Conservation (phyloP, 2,113 vertebrate genomes). For the Oriolus oriolus region DNA sequence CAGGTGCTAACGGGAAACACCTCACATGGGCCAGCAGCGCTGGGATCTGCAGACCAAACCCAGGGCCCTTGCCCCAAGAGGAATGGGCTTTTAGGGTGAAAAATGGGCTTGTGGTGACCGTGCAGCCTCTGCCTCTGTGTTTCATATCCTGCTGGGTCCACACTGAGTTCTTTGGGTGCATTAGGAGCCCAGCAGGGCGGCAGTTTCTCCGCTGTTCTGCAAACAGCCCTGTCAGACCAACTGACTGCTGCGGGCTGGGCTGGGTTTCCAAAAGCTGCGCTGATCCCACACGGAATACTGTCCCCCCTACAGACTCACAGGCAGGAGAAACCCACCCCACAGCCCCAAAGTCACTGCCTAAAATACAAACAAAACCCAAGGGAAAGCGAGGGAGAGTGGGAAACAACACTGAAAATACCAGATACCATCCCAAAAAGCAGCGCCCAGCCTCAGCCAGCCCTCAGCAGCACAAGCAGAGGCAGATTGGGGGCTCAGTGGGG, state of each 20-base stretch:
- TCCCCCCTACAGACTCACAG: neutral
- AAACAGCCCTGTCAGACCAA: neutral
- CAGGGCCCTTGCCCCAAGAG: neutral
- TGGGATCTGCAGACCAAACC: neutral
- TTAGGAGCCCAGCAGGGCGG: neutral
- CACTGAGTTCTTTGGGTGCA: neutral
- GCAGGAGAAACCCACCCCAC: neutral
- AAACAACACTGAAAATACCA: neutral
- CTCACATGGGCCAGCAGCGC: neutral
- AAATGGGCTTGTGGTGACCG: neutral
- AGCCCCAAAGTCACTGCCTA: neutral
- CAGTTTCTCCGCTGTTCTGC: neutral
- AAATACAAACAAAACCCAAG: neutral
- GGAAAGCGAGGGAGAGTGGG: neutral
- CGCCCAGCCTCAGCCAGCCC: neutral
- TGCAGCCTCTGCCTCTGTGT: neutral
- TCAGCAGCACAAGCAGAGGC: neutral
- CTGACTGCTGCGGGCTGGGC: neutral
- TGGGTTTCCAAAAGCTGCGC: neutral
- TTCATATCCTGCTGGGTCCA: accelerated
- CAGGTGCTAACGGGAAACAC: neutral
- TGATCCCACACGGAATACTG: neutral
- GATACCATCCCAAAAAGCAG: neutral
- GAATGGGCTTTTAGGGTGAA: neutral
- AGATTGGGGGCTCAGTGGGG: accelerated